Base-by-base conservation (phyloP, 1,140 invertebrate species). In the Apis laboriosa region DNA sequence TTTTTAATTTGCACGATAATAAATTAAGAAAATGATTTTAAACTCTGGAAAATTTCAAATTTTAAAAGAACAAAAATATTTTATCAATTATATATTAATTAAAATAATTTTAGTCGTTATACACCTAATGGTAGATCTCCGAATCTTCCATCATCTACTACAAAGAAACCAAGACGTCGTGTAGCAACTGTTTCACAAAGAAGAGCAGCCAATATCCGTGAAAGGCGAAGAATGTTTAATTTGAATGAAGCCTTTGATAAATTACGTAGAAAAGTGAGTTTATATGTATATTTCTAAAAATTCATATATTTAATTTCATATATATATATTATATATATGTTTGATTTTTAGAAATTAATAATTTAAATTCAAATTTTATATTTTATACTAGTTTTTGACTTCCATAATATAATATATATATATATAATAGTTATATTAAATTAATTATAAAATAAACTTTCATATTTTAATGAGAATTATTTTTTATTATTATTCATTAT, bases 201-300 rank as follows among this genome's bases (percentile, higher is more conserved):
- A 60, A 95, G 98, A 77, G 98, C 98, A 0, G 98, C 98, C 21
- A 99, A 99, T 93, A 98, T 99, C 84, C 96, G 99, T 0, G 99
- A 99, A 92, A 94, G 99, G 77, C 95, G 98, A 68, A 95, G 99
- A 86, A 99, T 99, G 98, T 98, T 99, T 92, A 99, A 99, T 94
- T 95, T 99, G 13, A 99, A 99, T 92, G 98, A 99, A 91, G 99
- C 99, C 7, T 99, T 99, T 91, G 98, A 99, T 90, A 98, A 98
- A 91, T 93, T 99, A 51, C 94, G 98, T 17, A 95, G 98, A 88
- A 98, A 99, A 95, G 96, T 97, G 86, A 43, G 70, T 68, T 49
- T 76, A 11, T 17, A 7, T 17, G 21, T n/a, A 55, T 21, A 19
- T 60, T 24, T 66, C 43, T 43, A 19, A n/a, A 60, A 28, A 43